Evolutionary conservation across 2,113 vertebrate genomes (phyloP).

Genomic region (Taxidea taxus): DNA sequence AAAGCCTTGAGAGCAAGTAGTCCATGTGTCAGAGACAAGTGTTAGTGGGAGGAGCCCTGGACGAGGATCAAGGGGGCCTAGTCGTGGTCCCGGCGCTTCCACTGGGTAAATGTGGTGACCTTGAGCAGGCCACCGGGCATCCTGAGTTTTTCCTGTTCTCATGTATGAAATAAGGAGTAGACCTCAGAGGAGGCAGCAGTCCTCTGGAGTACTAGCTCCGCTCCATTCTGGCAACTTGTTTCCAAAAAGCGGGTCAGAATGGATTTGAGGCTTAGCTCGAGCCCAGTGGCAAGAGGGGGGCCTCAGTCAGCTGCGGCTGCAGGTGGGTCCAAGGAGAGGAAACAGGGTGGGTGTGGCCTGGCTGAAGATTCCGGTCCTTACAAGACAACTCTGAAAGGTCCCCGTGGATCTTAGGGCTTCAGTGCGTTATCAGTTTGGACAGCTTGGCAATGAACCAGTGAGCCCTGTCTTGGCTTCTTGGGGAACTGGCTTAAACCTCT

Average conservation of each 20-base stretch:
- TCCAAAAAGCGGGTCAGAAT: neutral
- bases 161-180: neutral
- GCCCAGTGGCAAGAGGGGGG: neutral
- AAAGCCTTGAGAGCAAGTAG: neutral
- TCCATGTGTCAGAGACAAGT: rapidly evolving
- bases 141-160: neutral
- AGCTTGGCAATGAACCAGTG: rapidly evolving
- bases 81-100: neutral
- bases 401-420: neutral
- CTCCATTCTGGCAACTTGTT: neutral
- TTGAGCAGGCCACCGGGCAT: no score
- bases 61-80: neutral
- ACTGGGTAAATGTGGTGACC: neutral
- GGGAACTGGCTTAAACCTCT: neutral
- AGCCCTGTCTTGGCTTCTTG: neutral
- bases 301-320: neutral
- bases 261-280: neutral
- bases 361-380: rapidly evolving
- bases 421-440: rapidly evolving
- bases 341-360: no score
- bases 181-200: neutral
- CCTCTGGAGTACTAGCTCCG: neutral
- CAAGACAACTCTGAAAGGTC: neutral
- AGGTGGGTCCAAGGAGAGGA: neutral
- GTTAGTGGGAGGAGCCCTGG: neutral